Base-by-base conservation (phyloP, 2,888 invertebrate species). In the Cosmorhoe ocellata region DNA sequence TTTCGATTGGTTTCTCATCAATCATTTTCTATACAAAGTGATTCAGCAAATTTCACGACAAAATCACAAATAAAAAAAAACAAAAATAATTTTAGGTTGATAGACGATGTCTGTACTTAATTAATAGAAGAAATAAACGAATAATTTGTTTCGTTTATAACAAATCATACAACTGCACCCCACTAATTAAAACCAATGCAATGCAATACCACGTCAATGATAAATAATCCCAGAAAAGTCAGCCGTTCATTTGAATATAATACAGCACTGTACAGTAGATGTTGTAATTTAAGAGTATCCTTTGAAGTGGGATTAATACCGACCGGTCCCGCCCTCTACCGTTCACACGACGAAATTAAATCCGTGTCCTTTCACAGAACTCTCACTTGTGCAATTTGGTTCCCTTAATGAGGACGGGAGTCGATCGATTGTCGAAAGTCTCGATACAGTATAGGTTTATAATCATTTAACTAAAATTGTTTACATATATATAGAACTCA, bases 301-400 rank as follows among this genome's bases (percentile, higher is more conserved):
- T 88, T 88, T 88, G 88, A 88, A 81, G 89, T 88, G 63, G 79
- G 87, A 88, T 88, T 88, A 88, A 76, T 73, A 68, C 70, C 67
- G 74, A 63, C 59, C 64, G 61, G 67, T 58, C 63, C 71, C 65
- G 63, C 67, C 75, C 73, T 69, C 69, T 66, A 58, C 63, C 64
- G 69, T 65, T 64, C 62, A 62, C 68, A 61, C 71, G 72, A 66
- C 72, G 43, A 81, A 87, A 87, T 85, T 86, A 88, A 85, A 83
- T 81, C 79, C 71, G 63, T 71, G 79, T 77, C 79, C 81, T 81
- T 70, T 76, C 73, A 67, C 57, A 71, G 71, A 69, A 69, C 69
- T 77, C 80, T 84, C 85, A 84, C 83, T 83, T 82, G 72, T 69
- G 72, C 71, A 75, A 74, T 76, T 76, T 76, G 74, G 76, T 69